Evolutionary conservation across 2,888 invertebrate genomes (phyloP), one percentile per base, ranked within the genome.

Genomic region (Eilema sororculum): DNA sequence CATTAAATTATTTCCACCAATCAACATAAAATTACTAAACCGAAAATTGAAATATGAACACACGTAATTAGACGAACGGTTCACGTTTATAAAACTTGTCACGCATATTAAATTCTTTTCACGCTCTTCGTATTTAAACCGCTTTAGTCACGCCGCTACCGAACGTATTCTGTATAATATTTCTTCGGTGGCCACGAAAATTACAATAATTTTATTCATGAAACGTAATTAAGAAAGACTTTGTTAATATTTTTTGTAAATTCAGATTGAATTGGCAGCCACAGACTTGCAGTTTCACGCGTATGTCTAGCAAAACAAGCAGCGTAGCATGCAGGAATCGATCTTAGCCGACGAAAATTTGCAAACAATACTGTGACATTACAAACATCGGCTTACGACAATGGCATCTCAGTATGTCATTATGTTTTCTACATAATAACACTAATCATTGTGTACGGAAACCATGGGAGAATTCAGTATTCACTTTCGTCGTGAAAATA

Each of bases 101-200:
- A 74, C 78, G 77, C 77, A 72, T 74, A 77, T 78, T 80, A 76
- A 74, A 75, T 52, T 64, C 69, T n/a, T 72, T 78, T 80, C 73
- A 75, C 80, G 73, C 73, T 59, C 72, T 74, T 78, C 78, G 72
- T 73, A n/a, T 52, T 72, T 73, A 56, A 73, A 78, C 65, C 75
- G 78, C 64, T 69, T 75, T 75, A 58, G 75, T 66, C 63, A 22
- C 60, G 64, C 65, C 64, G 65, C 80, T 68, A 66, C 73, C 68
- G 41, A 67, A 76, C 71, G 58, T 74, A 72, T 76, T 67, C 65
- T 28, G 59, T 59, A 28, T 41, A 28, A 66, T 58, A 57, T 41
- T 65, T 58, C 20, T 33, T n/a, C 16, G 37, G 37, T 46, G 4
- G 46, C 22, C 60, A 70, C 24, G 46, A 66, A 62, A 62, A 63